Conservation (phyloP, 2,888 invertebrate species). For the Julus scanicus region DNA sequence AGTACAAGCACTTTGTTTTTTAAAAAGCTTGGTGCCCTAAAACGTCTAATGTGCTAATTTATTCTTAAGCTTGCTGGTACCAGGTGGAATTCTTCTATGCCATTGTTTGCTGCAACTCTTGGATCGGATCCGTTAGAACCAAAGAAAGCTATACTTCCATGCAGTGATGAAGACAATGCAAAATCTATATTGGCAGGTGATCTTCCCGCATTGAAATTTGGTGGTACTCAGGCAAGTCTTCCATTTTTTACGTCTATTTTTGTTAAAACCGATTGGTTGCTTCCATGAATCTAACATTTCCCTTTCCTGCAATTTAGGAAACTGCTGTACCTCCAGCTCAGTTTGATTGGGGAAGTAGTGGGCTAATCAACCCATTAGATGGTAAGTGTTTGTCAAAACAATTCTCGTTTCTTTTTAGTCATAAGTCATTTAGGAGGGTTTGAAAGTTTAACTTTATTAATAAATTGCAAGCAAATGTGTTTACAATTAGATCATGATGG, state of each 20-base stretch:
- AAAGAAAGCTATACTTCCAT: conserved; percentile 54
- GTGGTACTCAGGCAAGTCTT: background rate
- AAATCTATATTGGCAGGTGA: background rate
- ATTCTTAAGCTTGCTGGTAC: conserved; percentile 56
- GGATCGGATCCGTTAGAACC: conserved; percentile 58
- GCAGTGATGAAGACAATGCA: conserved; percentile 28
- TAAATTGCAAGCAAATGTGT: too few species aligned
- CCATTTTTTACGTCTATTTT: background rate
- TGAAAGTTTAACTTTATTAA: too few species aligned
- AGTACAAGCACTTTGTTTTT: too few species aligned
- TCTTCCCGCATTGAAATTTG: background rate
- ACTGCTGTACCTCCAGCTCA: conserved; percentile 71
- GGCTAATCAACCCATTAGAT: conserved; percentile 78
- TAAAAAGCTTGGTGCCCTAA: too few species aligned
- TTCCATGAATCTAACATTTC: background rate
- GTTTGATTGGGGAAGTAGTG: conserved; percentile 80
- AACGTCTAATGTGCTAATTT: background rate
- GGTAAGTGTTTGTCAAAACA: conserved; percentile 61
- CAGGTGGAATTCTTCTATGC: conserved; percentile 57
- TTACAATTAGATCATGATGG: too few species aligned
- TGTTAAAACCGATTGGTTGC: too few species aligned
- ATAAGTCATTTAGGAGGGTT: too few species aligned
- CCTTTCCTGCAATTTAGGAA: conserved; percentile 46
- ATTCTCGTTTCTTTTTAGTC: too few species aligned
- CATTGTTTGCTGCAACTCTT: conserved; percentile 57